phyloP scores from a whole-genome alignment of 92 coral and sea anemone species.

The Nematostella vectensis region DNA sequence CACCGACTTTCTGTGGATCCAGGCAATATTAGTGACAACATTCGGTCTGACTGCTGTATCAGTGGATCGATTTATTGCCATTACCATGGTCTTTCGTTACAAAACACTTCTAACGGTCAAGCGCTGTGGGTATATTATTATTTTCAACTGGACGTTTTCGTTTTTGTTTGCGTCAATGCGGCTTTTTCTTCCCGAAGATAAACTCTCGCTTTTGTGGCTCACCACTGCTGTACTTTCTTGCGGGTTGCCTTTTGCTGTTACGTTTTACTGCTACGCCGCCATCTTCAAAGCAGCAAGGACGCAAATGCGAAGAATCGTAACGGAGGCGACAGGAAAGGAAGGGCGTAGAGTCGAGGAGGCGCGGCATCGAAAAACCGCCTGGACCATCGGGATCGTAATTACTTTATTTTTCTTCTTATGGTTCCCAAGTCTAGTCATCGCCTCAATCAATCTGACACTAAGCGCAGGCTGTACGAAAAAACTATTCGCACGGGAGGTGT shows the following conservation, averaged over 20 bases:
- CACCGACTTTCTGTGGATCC: constrained; percentile 44
- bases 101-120: constrained; percentile 21
- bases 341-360: constrained; percentile 28
- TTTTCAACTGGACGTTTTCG: constrained; percentile 50
- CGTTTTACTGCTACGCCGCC: constrained; percentile 39
- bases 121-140: constrained; percentile 20
- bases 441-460: constrained; percentile 42
- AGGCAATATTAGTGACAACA: constrained; percentile 42
- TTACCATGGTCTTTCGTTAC: constrained; percentile 43
- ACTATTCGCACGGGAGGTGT: constrained; percentile 33
- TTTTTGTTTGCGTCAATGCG: constrained; percentile 37
- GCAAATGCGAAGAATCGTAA: constrained; percentile 44
- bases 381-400: constrained; percentile 60
- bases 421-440: constrained; percentile 43
- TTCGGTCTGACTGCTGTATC: constrained; percentile 44
- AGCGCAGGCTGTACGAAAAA: constrained; percentile 24
- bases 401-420: constrained; percentile 35
- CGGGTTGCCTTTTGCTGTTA: constrained; percentile 29
- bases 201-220: constrained; percentile 48
- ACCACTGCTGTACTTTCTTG: constrained; percentile 32
- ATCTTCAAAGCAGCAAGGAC: constrained; percentile 46
- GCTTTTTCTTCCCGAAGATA: constrained; percentile 21
- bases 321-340: constrained; percentile 15
- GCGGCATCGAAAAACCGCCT: constrained; percentile 54
- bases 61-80: constrained; percentile 58